Base-by-base conservation (phyloP, 1,140 invertebrate genomes). In the Apis cerana region DNA sequence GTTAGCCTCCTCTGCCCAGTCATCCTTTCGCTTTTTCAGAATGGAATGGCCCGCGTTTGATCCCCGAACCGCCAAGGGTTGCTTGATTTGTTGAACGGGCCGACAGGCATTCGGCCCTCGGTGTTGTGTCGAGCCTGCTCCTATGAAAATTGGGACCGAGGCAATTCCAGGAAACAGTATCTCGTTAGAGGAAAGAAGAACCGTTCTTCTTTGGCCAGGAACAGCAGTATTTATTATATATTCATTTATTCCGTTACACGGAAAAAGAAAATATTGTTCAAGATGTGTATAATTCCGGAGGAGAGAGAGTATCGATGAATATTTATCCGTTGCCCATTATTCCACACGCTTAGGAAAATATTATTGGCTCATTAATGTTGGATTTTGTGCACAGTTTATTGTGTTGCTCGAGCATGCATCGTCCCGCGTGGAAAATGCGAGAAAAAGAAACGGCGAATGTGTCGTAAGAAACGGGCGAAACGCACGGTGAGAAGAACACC, bases 1-100 rank as follows among this genome's bases (percentile, higher is more conserved):
- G 27, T 61, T 65, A 48, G 15, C 61, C 43, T n/a, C 23, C 27
- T 54, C 43, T 58, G 33, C 12, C 61, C 33, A 65, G 61, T 65
- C 79, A 67, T 81, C 54, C 72, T 43, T 43, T 43, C 19, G 8
- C 43, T 75, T 75, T 59, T 81, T 81, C 72, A 59, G 70, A 81
- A 76, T 81, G 64, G 10, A 68, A 11, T 9, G 33, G 33, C 23
- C 4, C 43, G 67, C 19, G 58, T 50, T 50, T 50, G 68, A 62
- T 61, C 23, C 23, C 12, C 54, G 17, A 68, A 61, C 43, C 27
- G 62, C 19, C 69, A 2, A 21, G 67, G 48, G 23, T n/a, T 27
- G 59, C 21, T 79, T 43, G 23, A 56, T 61, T 19, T 21, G 21
- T 52, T 19, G 68, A 69, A n/a, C 43, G 58, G 58, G 72, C 64